Base-by-base conservation (phyloP, 2,888 invertebrate genomes). In the Iphiclides podalirius region DNA sequence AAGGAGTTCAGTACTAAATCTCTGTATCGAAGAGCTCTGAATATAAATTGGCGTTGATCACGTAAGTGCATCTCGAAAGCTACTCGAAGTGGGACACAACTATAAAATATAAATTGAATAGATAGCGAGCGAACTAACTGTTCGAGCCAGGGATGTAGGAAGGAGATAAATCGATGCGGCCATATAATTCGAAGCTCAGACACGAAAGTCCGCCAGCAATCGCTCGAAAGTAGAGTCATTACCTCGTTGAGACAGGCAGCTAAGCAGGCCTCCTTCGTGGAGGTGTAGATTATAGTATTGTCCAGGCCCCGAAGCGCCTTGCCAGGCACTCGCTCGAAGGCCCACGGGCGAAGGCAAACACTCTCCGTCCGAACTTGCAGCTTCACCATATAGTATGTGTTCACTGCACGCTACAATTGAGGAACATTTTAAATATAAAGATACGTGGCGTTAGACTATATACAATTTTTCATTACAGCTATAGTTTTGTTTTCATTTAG, bases 371-470 rank as follows among this genome's bases (percentile, higher is more conserved):
- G 90, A 64, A 97, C 92, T 86, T 95, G 94, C 66, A 97, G 89
- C 83, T 97, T 97, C 68, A 96, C 96, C 96, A 97, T 96, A 90
- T 97, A 97, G 82, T 97, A 97, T 89, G 96, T 95, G 79, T 96
- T 97, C 67, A 95, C 95, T 14, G 96, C 94, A 51, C 95, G 90
- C 79, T 92, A 91, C 7, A 55, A 60, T 35, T 57, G 54, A 72
- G 66, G 37, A 47, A n/a, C n/a, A n/a, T n/a, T n/a, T n/a, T n/a
- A n/a, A n/a, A n/a, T n/a, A n/a, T n/a, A n/a, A n/a, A n/a, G n/a
- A n/a, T n/a, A n/a, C n/a, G n/a, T n/a, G n/a, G n/a, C n/a, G n/a
- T n/a, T n/a, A n/a, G n/a, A n/a, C n/a, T n/a, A n/a, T n/a, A n/a
- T n/a, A n/a, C n/a, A n/a, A n/a, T n/a, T n/a, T n/a, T n/a, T n/a